phyloP scores from a whole-genome alignment of 2,888 invertebrate species.

The Petrolisthes cinctipes region DNA sequence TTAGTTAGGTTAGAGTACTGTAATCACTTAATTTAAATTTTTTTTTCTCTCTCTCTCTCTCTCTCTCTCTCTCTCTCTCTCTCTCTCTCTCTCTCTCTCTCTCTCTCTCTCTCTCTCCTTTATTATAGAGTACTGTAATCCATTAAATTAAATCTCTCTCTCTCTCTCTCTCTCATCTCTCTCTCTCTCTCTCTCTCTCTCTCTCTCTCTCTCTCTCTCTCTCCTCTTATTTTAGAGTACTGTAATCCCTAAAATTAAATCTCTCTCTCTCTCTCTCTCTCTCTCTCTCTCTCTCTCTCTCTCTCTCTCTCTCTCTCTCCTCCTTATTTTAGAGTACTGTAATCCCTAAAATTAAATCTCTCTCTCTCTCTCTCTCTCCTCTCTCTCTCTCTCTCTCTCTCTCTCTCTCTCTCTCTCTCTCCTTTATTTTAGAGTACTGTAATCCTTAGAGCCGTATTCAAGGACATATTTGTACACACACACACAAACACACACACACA shows the following conservation, averaged over 20 bases:
- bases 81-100: constrained; percentile 4
- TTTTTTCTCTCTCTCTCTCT: neutral
- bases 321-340: too few relatives aligned
- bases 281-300: neutral
- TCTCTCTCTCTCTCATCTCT: too few relatives aligned
- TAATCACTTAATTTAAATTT: neutral
- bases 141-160: too few relatives aligned
- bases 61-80: constrained; percentile 4
- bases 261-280: neutral
- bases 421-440: too few relatives aligned
- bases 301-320: constrained; percentile 4
- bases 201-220: neutral
- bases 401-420: neutral
- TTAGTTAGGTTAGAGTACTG: neutral
- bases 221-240: neutral
- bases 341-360: neutral
- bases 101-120: too few relatives aligned
- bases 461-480: too few relatives aligned
- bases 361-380: constrained; percentile 11
- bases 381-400: neutral
- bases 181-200: neutral
- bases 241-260: neutral
- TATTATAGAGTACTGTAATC: too few relatives aligned
- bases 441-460: too few relatives aligned
- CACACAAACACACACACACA: too few relatives aligned